Base-by-base conservation (phyloP, 2,113 vertebrate genomes). In the Jaculus jaculus region DNA sequence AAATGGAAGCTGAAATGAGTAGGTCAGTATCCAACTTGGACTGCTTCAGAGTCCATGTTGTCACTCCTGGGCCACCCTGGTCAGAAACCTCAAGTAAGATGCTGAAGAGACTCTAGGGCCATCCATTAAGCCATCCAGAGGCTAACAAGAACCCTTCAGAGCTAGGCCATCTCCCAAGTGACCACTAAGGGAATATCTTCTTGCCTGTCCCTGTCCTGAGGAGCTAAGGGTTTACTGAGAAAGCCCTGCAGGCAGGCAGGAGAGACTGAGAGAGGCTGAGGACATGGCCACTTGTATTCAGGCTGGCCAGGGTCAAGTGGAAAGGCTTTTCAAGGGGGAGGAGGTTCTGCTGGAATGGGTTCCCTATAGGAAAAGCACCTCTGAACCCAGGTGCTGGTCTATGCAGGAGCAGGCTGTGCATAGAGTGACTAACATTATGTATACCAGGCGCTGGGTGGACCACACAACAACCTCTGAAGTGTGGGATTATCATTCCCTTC, bases 361-460 rank as follows among this genome's bases (percentile, higher is more conserved):
- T 71, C 18, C 7, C 63, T 47, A 54, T n/a, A 65, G 18, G 10
- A 47, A 28, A 54, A 60, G 17, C 21, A 61, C 54, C 16, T 28
- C 4, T 39, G 54, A 16, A 17, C 63, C 37, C 71, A 75, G 69
- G 71, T 63, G 26, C 63, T 37, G 58, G 58, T 28, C 18, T 9
- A 26, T 20, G 58, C 47, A 69, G 47, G 26, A 69, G 68, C 15
- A 18, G n/a, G 65, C 37, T 65, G 11, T 8, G 1, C 26, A 24
- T 63, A 13, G 34, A 37, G 23, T 51, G 2, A 17, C 32, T 65
- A 20, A 7, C 15, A 8, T 7, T 7, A 10, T 63, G 13, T 68
- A 1, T 51, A 28, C 30, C 10, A 21, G 39, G 20, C 3, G 0
- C 30, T 6, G 2, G 2, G 1, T 1, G 0, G 63, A 24, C 23